Evolutionary conservation across 2,888 invertebrate species (phyloP), one percentile per base, ranked within the genome.

Genomic region (Noctua comes): DNA sequence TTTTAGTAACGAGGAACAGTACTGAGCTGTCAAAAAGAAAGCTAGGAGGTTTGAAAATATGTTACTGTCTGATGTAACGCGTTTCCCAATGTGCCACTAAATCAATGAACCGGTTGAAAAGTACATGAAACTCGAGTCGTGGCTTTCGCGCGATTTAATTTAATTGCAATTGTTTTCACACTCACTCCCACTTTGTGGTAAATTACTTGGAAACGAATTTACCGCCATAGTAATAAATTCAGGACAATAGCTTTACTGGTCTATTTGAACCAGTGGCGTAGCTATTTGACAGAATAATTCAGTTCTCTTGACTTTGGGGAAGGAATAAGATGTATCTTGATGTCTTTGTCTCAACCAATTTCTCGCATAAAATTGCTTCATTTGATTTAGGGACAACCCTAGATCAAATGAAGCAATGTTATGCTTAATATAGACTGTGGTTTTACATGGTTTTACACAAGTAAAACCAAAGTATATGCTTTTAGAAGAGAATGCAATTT

Each of bases 101-200:
- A 73, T 65, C 82, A 82, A 73, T 77, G 76, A 69, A 10, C 48
- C 72, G 72, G 69, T 73, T 73, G 31, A 31, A 74, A 85, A 80
- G 86, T 82, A 83, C 83, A 68, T 24, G 57, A 36, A 57, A 57
- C 83, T 68, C 64, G 13, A 68, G 62, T 54, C 27, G 64, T 27
- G 82, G 76, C 65, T 85, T 85, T 85, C 85, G 64, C 83, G 57
- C 83, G 66, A 86, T 83, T 83, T 73, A 82, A 83, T 83, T 77
- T 82, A 82, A 83, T 83, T 86, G 77, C 83, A 77, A 82, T 83
- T 86, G 86, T 82, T 86, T 77, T 77, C 83, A 86, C 86, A 86
- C 83, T 81, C 76, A 69, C 72, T 76, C 16, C 73, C 70, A 73
- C 83, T 83, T 83, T 73, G 73, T 68, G 73, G 86, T 83, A 70